Base-by-base conservation (phyloP, 2,113 vertebrate genomes). In the Eulemur rufifrons region DNA sequence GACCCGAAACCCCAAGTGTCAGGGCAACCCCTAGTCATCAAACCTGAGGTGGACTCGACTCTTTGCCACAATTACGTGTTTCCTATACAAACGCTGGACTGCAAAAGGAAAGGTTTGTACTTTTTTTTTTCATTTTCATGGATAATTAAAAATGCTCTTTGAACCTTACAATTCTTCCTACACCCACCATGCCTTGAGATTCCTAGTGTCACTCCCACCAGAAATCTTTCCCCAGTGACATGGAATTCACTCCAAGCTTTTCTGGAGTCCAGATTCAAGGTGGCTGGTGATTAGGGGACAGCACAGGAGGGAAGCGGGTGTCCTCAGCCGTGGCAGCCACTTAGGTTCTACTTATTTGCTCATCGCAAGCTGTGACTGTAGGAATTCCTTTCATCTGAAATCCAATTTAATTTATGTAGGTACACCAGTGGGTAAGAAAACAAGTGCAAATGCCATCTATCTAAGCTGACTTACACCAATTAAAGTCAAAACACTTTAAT, bases 51-150 rank as follows among this genome's bases (percentile, higher is more conserved):
- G 10, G 99, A 99, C 87, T 99, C 98, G 1, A 98, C 99, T 74
- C 97, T 99, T 82, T 99, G 99, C 92, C 98, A 99, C 96, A 99
- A 99, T 71, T 99, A 99, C 37, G 98, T 99, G 96, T 99, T 99
- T 97, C 99, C 99, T 63, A 99, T 98, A 93, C 98, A 98, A 93
- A 98, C 98, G 45, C 98, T 99, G 97, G 99, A 99, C 97, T 99
- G 99, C 99, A 99, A 96, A 98, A 98, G 95, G 90, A 99, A 99
- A 99, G 99, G 99, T 99, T 96, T 98, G 99, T 98, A 91, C 52
- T 27, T 94, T 39, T 27, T 96, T 50, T n/a, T 52, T 93, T 82
- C 45, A 8, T 52, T 95, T 78, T 64, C 17, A 5, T 15, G 18
- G 52, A 20, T 13, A 12, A 63, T 92, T 76, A 54, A 59, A 87